These are phyloP conservation scores for Phoenoteleia sp. DNA, from an alignment of 2,888 invertebrate genomes.

Conservation along the genomic window DNA sequence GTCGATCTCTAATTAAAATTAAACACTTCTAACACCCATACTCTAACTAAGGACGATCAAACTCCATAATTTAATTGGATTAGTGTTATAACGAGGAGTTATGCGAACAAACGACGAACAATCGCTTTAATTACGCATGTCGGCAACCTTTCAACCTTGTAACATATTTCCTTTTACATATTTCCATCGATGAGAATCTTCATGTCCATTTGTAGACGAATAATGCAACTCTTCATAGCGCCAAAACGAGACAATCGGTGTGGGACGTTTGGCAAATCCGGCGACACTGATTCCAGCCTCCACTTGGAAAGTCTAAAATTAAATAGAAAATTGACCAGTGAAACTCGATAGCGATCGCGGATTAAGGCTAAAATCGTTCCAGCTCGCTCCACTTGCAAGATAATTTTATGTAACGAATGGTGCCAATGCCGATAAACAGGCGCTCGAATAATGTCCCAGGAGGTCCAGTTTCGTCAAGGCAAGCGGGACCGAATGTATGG, in stretches of 20 bases:
- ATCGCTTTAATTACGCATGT: slow-evolving; percentile 26
- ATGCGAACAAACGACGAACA: background rate
- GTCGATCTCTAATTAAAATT: too few relatives aligned
- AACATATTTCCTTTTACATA: slow-evolving; percentile 76
- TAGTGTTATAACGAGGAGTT: slow-evolving; percentile 11
- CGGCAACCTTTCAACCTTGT: slow-evolving; percentile 76
- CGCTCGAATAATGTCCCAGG: slow-evolving; percentile 15
- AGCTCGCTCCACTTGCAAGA: slow-evolving; percentile 18
- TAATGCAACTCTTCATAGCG: background rate
- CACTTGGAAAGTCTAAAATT: slow-evolving; percentile 24
- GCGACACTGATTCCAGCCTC: background rate
- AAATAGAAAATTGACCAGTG: slow-evolving; percentile 4
- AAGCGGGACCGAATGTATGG: slow-evolving; percentile 17
- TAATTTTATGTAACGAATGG: slow-evolving; percentile 14
- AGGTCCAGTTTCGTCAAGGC: slow-evolving; percentile 57
- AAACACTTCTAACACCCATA: too few relatives aligned
- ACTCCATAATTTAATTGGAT: slow-evolving; percentile 4
- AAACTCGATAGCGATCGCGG: slow-evolving; percentile 6
- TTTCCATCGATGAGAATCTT: slow-evolving; percentile 41
- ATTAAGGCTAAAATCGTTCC: background rate
- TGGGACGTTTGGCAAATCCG: slow-evolving; percentile 20
- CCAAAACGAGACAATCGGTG: slow-evolving; percentile 42
- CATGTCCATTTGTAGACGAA: slow-evolving; percentile 35
- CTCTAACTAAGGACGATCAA: background rate
- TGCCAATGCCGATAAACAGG: slow-evolving; percentile 12